Conservation (phyloP, 37 sponge, comb jelly and placozoan genomes). For the Beroe forskalii region DNA sequence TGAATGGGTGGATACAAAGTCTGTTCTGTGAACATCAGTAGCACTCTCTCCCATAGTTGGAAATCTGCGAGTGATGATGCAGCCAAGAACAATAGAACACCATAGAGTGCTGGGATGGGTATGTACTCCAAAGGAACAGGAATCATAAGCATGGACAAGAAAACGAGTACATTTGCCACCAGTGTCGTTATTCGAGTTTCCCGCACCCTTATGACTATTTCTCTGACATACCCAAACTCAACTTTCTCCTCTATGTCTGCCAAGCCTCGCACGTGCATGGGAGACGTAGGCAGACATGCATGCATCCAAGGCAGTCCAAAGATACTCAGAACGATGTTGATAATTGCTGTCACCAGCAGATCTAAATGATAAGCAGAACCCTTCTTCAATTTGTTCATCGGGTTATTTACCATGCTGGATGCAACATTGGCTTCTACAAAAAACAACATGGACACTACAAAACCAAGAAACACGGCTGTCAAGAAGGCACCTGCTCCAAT, state of each 20-base stretch:
- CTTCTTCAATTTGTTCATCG: conserved; percentile 41
- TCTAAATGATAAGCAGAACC: conserved; percentile 55
- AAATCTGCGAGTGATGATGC: conserved; percentile 35
- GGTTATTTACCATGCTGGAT: conserved; percentile 62
- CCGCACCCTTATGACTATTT: conserved; percentile 14
- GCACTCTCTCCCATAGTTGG: conserved; percentile 41
- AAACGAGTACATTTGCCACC: conserved; percentile 39
- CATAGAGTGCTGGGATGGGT: conserved; percentile 39
- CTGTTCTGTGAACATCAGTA: conserved; percentile 47
- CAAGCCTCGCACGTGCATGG: conserved; percentile 58
- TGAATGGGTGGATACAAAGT: conserved; percentile 48
- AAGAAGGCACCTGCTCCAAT: conserved; percentile 5
- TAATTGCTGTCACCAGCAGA: conserved; percentile 16
- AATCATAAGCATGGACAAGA: conserved; percentile 28
- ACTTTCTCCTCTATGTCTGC: conserved; percentile 56
- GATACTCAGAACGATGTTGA: conserved; percentile 59
- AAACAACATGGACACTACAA: conserved; percentile 42
- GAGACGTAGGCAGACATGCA: conserved; percentile 37
- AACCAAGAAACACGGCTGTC: neutral
- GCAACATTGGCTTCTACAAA: conserved; percentile 57
- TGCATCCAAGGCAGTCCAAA: conserved; percentile 65
- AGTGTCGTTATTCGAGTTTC: conserved; percentile 50
- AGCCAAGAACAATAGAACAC: conserved; percentile 43
- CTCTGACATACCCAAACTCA: conserved; percentile 34
- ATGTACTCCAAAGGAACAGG: conserved; percentile 53